phyloP scores from a whole-genome alignment of 2,888 invertebrate species.

The Phania funesta region DNA sequence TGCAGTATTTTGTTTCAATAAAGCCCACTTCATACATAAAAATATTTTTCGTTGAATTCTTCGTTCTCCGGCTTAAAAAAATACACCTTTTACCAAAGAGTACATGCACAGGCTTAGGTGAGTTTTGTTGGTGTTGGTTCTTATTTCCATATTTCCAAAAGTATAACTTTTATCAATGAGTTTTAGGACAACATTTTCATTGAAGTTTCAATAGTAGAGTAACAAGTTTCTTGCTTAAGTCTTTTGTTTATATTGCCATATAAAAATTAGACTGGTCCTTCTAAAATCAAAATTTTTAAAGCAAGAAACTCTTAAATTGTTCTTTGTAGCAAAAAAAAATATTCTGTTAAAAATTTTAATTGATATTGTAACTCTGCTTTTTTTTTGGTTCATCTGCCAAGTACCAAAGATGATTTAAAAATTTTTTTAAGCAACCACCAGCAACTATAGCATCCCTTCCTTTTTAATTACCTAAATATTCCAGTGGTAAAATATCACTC shows the following conservation, averaged over 20 bases:
- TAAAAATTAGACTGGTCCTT: no score
- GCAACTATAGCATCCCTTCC: neutral
- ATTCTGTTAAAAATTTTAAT: no score
- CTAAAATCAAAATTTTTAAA: no score
- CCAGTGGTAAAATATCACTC: neutral
- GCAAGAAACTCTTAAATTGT: no score
- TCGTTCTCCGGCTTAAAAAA: no score
- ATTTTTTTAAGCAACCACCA: neutral
- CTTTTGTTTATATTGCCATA: slow-evolving; percentile 39
- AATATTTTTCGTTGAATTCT: no score
- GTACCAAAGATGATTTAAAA: slow-evolving; percentile 3
- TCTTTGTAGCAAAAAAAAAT: no score
- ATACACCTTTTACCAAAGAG: no score
- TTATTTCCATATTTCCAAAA: neutral
- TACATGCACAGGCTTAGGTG: neutral
- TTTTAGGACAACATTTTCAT: neutral
- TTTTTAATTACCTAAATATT: neutral
- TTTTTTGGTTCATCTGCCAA: no score
- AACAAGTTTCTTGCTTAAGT: slow-evolving; percentile 57
- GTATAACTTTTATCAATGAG: neutral
- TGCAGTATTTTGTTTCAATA: no score
- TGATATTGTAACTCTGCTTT: no score
- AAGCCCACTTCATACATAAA: no score
- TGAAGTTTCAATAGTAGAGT: neutral
- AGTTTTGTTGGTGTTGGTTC: neutral